Evolutionary conservation across 2,888 invertebrate genomes (phyloP), one percentile per base, ranked within the genome.

Genomic region (Ennomos erosarius): DNA sequence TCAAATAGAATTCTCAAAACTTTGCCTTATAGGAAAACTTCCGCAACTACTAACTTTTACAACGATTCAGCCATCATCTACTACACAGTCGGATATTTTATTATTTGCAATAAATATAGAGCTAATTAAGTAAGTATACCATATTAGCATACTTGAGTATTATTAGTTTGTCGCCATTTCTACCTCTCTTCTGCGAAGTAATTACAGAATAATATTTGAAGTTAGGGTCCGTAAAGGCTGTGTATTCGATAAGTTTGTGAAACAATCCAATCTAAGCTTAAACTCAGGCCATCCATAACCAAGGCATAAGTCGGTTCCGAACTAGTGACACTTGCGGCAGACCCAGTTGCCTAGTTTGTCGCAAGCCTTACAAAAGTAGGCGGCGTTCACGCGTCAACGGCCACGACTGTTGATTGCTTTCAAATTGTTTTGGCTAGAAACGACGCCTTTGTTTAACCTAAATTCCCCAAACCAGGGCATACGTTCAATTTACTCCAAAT

Each of bases 401-500:
- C 42, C 58, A 36, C 51, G 50, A 13, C 50, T 56, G 50, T 61
- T 56, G 61, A 61, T 63, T 62, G 62, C 61, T 67, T 65, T 55
- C 38, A 45, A 62, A 65, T 63, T 56, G 64, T 57, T 64, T 60
- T 52, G 47, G 50, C 55, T 57, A 52, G 54, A 55, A 47, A 47
- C 40, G 53, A 37, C 39, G 54, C 47, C 46, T 61, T 59, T 59
- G 65, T 59, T 54, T 58, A 59, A 46, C 40, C 44, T 38, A 51
- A 61, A 53, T 56, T 51, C 40, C 54, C n/a, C n/a, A 43, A 40
- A 43, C 34, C 37, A 34, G 10, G 52, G 45, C 44, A 35, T 37
- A 50, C 59, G 52, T 56, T 54, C 55, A 50, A 67, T 64, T 60
- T 60, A 46, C 33, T 55, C 11, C 46, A 34, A 36, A 47, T 56